Percentiles rank a stretch among this genome's conserved stretches.
Conservation (phyloP, 2,113 vertebrate genomes). For the Salvelinus fontinalis region DNA sequence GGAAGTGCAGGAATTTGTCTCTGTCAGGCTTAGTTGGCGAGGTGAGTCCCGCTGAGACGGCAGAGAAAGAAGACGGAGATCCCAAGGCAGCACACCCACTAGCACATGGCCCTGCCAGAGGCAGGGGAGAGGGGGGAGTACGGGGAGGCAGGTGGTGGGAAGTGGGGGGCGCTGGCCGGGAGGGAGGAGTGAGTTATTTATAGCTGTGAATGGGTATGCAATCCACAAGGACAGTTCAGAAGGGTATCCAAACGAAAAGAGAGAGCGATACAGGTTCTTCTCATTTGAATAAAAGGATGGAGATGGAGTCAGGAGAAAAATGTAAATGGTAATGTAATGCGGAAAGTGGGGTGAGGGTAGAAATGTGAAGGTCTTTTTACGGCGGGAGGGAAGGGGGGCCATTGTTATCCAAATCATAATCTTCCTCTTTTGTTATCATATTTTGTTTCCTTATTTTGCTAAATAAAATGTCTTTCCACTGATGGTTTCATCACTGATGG, state of each 20-base stretch:
- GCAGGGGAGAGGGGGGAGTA: constrained; percentile 28
- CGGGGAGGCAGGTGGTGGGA: constrained; percentile 18
- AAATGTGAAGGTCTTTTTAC: constrained; percentile 21
- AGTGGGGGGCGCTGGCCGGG: constrained; percentile 12
- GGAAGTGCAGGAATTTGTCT: constrained; percentile 38
- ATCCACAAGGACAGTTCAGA: constrained; percentile 75
- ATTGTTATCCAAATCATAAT: constrained; percentile 17
- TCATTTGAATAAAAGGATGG: constrained; percentile 65
- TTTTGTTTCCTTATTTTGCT: constrained; percentile 14
- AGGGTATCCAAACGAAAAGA: constrained; percentile 72
- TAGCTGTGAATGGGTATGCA: constrained; percentile 73
- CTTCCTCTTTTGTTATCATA: constrained; percentile 18
- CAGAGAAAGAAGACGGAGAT: constrained; percentile 41
- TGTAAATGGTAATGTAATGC: constrained; percentile 32
- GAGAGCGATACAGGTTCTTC: constrained; percentile 59
- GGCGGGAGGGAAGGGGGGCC: background rate
- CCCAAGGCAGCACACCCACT: constrained; percentile 58
- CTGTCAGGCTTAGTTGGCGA: constrained; percentile 50
- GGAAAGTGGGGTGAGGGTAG: constrained; percentile 21
- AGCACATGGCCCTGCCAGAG: constrained; percentile 53
- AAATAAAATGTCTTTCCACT: constrained; percentile 7
- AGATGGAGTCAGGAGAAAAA: constrained; percentile 13
- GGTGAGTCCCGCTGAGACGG: constrained; percentile 45
- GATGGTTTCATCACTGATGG: background rate
- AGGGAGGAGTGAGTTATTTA: constrained; percentile 69